phyloP scores from a whole-genome alignment of 1,140 invertebrate genomes.

The Ditylenchus dipsaci region DNA sequence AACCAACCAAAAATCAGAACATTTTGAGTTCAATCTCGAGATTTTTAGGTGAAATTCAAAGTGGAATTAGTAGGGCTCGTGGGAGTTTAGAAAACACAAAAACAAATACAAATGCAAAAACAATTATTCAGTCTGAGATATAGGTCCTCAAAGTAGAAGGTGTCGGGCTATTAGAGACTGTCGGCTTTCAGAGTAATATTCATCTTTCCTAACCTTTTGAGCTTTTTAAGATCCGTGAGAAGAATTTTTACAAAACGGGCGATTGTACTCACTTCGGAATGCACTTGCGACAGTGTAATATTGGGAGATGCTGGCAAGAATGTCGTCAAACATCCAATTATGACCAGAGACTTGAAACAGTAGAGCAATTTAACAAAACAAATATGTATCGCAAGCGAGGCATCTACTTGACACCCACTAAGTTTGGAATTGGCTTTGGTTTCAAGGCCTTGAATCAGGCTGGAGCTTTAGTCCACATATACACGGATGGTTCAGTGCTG shows the following conservation, averaged over 20 bases:
- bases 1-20: no score
- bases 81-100: no score
- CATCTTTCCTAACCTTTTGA: neutral
- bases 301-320: slow-evolving; percentile 77
- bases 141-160: no score
- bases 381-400: slow-evolving; percentile 83
- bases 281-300: slow-evolving; percentile 70
- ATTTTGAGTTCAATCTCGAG: no score
- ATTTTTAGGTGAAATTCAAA: no score
- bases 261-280: slow-evolving; percentile 76
- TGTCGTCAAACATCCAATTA: slow-evolving; percentile 71
- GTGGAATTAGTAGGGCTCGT: no score
- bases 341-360: slow-evolving; percentile 63
- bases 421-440: slow-evolving; percentile 82
- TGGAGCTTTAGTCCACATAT: slow-evolving; percentile 81
- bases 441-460: slow-evolving; percentile 76
- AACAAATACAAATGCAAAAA: no score
- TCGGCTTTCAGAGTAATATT: no score
- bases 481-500: slow-evolving; percentile 83
- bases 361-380: slow-evolving; percentile 73
- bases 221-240: slow-evolving; percentile 63
- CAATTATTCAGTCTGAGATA: no score
- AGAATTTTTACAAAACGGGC: slow-evolving; percentile 79
- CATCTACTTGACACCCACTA: slow-evolving; percentile 77
- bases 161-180: no score